Evolutionary conservation across 2,113 vertebrate genomes (phyloP).

Genomic region (Mellivora capensis): DNA sequence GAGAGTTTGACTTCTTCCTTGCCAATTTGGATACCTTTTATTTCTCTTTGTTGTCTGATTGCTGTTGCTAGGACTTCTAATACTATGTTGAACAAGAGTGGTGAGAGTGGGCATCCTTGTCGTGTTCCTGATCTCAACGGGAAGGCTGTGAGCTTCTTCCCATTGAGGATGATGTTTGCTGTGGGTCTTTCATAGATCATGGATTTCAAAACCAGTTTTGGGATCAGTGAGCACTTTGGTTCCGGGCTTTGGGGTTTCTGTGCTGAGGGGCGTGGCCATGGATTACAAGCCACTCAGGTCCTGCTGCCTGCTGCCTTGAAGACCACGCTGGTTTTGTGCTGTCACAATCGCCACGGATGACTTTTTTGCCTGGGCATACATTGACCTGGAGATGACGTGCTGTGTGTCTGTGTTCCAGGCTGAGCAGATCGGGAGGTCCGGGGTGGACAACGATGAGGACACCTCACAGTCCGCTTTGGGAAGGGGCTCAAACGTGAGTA

Average conservation of each 20-base stretch:
- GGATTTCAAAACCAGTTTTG: not conserved
- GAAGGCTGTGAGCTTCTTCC: no score
- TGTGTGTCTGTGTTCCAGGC: slow-evolving; percentile 80
- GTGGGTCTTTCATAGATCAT: no score
- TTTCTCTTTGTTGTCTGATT: no score
- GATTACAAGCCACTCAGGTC: not conserved
- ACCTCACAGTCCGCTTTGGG: slow-evolving; percentile 69
- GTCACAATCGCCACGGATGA: fast-evolving
- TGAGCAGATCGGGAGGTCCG: slow-evolving; percentile 67
- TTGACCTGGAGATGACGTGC: slow-evolving; percentile 35
- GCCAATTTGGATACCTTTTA: no score
- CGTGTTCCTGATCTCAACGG: no score
- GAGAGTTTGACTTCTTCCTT: no score
- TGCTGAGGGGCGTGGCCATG: fast-evolving
- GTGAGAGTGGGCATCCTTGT: no score
- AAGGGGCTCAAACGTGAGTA: slow-evolving; percentile 81
- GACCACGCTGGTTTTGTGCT: not conserved
- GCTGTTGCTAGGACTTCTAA: no score
- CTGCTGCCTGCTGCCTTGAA: no score
- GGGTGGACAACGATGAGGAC: slow-evolving; percentile 77
- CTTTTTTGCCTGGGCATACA: not conserved
- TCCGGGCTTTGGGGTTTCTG: not conserved
- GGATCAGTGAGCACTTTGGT: not conserved
- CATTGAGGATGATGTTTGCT: no score
- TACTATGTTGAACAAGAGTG: no score